A percentile compares a stretch with the other conserved stretches of the same genome.
Evolutionary conservation across 2,797 vertebrate genomes (phyloP).

Genomic region (Pelodytes ibericus): DNA sequence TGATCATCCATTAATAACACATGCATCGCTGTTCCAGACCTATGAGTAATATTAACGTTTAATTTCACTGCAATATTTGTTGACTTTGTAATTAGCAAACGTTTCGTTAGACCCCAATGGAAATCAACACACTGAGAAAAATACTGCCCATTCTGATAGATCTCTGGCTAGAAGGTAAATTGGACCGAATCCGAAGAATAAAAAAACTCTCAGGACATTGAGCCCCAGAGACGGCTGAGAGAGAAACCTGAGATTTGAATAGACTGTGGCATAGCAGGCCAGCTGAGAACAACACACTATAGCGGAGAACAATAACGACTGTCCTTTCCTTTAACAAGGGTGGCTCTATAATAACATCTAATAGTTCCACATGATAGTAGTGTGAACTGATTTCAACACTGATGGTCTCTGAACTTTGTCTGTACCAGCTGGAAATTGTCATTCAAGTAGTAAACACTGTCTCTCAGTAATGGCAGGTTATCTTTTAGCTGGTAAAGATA

Average conservation of each 20-base stretch:
- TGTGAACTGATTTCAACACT: constrained; percentile 60
- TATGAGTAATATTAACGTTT: too few relatives aligned
- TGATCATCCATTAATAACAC: too few relatives aligned
- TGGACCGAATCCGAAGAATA: constrained; percentile 53
- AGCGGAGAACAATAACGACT: constrained; percentile 58
- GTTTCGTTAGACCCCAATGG: too few relatives aligned
- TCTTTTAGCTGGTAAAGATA: too few relatives aligned
- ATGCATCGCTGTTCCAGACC: too few relatives aligned
- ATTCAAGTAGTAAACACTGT: neutral
- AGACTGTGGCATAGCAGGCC: constrained; percentile 43
- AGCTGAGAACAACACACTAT: too few relatives aligned
- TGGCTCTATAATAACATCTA: constrained; percentile 60
- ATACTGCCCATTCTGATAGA: too few relatives aligned
- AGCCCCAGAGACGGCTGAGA: constrained; percentile 55
- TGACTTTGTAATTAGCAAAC: too few relatives aligned
- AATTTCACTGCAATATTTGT: too few relatives aligned
- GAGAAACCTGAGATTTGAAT: constrained; percentile 59
- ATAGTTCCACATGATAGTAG: constrained; percentile 58
- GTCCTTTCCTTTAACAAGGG: constrained; percentile 61
- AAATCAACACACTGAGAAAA: too few relatives aligned
- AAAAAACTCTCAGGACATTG: constrained; percentile 17
- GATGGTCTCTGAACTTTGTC: constrained; percentile 55
- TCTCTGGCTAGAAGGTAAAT: constrained; percentile 35
- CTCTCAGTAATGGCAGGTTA: too few relatives aligned
- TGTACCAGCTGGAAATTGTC: constrained; percentile 41